Conservation (phyloP, 1,140 invertebrate genomes). For the Aphis craccivora region DNA sequence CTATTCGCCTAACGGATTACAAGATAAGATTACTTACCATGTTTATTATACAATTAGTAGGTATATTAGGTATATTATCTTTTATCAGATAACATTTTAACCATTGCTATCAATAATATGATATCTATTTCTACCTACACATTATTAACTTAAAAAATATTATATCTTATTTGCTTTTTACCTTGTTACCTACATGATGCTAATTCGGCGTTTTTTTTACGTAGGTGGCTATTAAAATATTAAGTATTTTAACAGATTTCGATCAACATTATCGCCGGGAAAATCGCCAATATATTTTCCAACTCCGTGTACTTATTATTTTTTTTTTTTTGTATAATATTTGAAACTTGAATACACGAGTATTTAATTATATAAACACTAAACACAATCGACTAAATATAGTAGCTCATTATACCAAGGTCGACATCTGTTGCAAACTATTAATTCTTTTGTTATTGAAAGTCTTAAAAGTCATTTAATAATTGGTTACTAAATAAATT, state of each 20-base stretch:
- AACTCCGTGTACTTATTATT: not conserved
- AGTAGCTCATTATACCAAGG: not conserved
- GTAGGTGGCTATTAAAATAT: constrained; percentile 15
- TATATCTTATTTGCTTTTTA: constrained; percentile 11
- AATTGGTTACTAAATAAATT: not conserved
- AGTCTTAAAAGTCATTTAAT: not conserved
- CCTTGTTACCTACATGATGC: not conserved
- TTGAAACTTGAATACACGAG: not conserved
- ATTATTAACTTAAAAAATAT: not conserved
- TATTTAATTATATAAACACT: not conserved
- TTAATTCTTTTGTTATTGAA: not conserved
- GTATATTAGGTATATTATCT: constrained; percentile 5
- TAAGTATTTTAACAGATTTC: not conserved
- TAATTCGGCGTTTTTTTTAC: not conserved
- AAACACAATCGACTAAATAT: not conserved
- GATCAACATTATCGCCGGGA: not conserved
- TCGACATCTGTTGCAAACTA: not conserved
- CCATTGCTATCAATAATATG: not conserved
- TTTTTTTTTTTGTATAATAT: not conserved
- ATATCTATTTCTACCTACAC: constrained; percentile 23
- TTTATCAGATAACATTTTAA: not conserved
- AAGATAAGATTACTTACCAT: not conserved
- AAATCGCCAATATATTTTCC: constrained; percentile 26
- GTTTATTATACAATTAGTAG: not conserved
- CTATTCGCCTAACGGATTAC: constrained; percentile 22